Base-by-base conservation (phyloP, 1,140 invertebrate genomes). In the Cylas formicarius region DNA sequence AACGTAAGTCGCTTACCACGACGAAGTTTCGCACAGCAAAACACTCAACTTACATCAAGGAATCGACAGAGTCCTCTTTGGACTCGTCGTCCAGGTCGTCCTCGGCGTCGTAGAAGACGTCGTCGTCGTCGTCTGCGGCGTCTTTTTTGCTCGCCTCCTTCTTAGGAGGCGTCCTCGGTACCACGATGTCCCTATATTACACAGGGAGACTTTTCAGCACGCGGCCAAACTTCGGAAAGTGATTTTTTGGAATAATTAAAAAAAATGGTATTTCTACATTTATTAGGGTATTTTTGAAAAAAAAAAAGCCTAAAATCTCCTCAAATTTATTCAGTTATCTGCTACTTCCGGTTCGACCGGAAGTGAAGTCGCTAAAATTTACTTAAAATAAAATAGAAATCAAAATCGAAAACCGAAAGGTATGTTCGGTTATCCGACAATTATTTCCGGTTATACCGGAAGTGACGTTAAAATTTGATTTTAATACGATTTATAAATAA, bases 71-170 rank as follows among this genome's bases (percentile, higher is more conserved):
- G 62, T 77, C 75, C 17, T 78, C 75, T 49, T 72, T 73, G 2
- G 60, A 57, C 40, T 74, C 72, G 55, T 81, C 78, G 38, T 77
- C 75, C 19, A 78, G 74, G 58, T 82, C 77, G 47, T 79, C 78
- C 53, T 80, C 78, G 10, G 75, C 77, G 60, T 84, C 81, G 58
- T 82, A 82, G 66, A 82, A 82, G 19, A 80, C 75, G 52, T 82
- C 80, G 51, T 82, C 81, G 53, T 80, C 78, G 40, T 78, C 72
- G n/a, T 76, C 71, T 35, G 61, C 60, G 32, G 62, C 60, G 47
- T 64, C 64, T 27, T 63, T 60, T 37, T 27, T 37, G n/a, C 18
- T 24, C 9, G 62, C 63, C 56, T 52, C 65, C 44, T 45, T 55
- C 50, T 64, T 60, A 60, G 55, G 68, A 48, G 73, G 73, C 14